Base-by-base conservation (phyloP, 2,797 vertebrate species). In the Phrynocephalus forsythii region DNA sequence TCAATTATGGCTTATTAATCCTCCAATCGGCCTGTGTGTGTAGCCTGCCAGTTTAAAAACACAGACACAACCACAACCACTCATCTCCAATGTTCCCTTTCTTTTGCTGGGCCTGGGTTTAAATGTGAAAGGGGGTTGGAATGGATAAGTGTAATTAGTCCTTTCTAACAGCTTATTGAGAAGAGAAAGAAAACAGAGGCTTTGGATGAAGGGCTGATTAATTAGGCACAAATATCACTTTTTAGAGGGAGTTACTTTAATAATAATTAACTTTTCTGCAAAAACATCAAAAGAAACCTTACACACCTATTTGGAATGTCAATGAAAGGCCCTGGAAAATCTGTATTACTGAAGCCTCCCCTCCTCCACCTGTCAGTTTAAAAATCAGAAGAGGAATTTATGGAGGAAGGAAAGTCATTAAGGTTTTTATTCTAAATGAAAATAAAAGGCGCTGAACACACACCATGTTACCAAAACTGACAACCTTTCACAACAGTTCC, bases 401-500 rank as follows among this genome's bases (percentile, higher is more conserved):
- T 86, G 91, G 90, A 93, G 88, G 38, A 66, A 50, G 82, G 28
- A 86, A 92, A 92, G 87, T 91, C 90, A 91, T 93, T 91, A 91
- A 48, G 66, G 87, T 73, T 89, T 88, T 90, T 89, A 94, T 87
- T 93, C 89, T 81, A 90, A 94, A 92, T 87, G 88, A 92, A 91
- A 94, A 94, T 90, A 82, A 92, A 92, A 91, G 84, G 87, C 88
- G 92, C 92, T 92, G 91, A 90, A 86, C 69, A 86, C 69, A 89
- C 92, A 85, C 86, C 69, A 60, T 86, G 86, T 88, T 88, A 90
- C 81, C 93, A 79, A 94, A 26, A 90, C 89, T 92, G 90, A 93
- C 91, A 91, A 88, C 1, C 89, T 86, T 92, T 95, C 94, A 93
- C 86, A 92, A 81, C 94, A 95, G 94, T 94, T 94, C 91, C 93